Percentiles rank a stretch among this genome's conserved stretches.
These are phyloP conservation scores for Caenorhabditis imperialis DNA, from an alignment of 2,888 invertebrate species.

Conservation along the genomic window DNA sequence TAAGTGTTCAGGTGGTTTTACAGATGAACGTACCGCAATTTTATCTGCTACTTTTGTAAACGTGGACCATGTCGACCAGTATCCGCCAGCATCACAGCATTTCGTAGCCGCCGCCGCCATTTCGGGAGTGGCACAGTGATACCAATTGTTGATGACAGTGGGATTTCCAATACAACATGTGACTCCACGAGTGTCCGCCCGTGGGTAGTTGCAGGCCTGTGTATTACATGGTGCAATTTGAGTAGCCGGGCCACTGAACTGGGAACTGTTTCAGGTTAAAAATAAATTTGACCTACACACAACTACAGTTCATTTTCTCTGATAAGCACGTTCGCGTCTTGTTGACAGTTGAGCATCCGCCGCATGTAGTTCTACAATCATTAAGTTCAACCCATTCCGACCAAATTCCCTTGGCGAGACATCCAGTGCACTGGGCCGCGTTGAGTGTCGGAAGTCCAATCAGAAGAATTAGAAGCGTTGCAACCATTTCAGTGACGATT, in stretches of 20 bases:
- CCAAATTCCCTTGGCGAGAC: slow-evolving; percentile 30
- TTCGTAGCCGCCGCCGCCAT: too few species aligned
- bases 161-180: slow-evolving; percentile 23
- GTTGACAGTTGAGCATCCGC: slow-evolving; percentile 18
- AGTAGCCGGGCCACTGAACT: slow-evolving; percentile 7
- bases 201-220: slow-evolving; percentile 37
- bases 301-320: slow-evolving; percentile 6
- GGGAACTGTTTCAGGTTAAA: not conserved
- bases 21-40: slow-evolving; percentile 10
- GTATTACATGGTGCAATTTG: slow-evolving; percentile 7
- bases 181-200: not conserved
- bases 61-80: slow-evolving; percentile 12
- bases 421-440: slow-evolving; percentile 16
- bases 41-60: not conserved
- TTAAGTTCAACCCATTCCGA: slow-evolving; percentile 25
- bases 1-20: too few species aligned
- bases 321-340: slow-evolving; percentile 30
- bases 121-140: slow-evolving; percentile 29
- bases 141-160: slow-evolving; percentile 22
- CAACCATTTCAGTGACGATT: too few species aligned
- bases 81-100: slow-evolving; percentile 36
- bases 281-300: slow-evolving; percentile 23
- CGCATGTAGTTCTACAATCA: slow-evolving; percentile 19
- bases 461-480: too few species aligned
- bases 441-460: not conserved